A percentile compares a stretch with the other conserved stretches of the same genome.
Evolutionary conservation across 2,113 vertebrate species (phyloP).

Genomic region (Formicarius rufipectus): DNA sequence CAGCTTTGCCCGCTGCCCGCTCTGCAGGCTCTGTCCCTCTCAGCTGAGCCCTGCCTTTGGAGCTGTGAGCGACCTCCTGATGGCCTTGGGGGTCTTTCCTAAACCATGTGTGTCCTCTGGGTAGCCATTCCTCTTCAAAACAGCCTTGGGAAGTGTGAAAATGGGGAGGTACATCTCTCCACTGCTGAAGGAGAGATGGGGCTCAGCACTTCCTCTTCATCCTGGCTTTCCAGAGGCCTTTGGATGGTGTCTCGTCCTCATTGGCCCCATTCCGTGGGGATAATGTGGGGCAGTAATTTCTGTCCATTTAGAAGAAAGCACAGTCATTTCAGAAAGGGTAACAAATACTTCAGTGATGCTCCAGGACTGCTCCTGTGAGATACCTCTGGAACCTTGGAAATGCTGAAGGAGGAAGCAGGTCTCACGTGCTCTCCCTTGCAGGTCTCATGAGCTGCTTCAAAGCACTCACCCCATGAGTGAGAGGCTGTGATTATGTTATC

Average conservation of each 20-base stretch:
- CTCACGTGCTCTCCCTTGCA: not conserved
- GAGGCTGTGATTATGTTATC: not conserved
- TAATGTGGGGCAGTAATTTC: not conserved
- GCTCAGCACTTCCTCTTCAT: not conserved
- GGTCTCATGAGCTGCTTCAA: not conserved
- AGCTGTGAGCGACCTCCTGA: not conserved
- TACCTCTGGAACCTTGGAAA: not conserved
- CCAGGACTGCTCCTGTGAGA: not conserved
- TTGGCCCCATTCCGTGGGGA: not conserved
- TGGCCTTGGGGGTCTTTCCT: not conserved
- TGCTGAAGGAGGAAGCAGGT: not conserved
- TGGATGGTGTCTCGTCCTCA: not conserved
- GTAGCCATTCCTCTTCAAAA: not conserved
- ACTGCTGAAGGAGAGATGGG: not conserved
- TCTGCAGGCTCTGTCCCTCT: not conserved
- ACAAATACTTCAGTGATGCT: not conserved
- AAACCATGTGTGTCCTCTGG: not conserved
- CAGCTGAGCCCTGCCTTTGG: not conserved
- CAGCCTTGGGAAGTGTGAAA: not conserved
- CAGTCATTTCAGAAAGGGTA: not conserved
- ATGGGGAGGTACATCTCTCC: not conserved
- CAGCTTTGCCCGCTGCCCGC: rapidly evolving
- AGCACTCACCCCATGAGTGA: rapidly evolving
- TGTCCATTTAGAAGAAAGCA: not conserved
- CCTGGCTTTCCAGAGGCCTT: not conserved